These are phyloP conservation scores for Sebastes variabilis DNA, from an alignment of 2,797 vertebrate species.

Conservation along the genomic window DNA sequence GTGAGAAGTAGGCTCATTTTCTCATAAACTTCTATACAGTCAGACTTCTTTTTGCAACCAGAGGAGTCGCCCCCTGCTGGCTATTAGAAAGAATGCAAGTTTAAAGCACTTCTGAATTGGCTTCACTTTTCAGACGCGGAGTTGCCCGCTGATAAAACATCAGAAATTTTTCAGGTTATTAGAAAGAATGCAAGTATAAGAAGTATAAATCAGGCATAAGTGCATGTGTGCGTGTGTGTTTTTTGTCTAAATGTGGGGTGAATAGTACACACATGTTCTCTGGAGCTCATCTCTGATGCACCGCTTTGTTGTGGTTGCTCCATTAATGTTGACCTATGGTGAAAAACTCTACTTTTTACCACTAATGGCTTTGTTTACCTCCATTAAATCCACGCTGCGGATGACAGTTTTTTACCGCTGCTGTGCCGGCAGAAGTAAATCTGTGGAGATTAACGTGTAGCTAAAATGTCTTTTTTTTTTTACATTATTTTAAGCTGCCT, in stretches of 20 bases:
- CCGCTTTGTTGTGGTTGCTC: constrained; percentile 50
- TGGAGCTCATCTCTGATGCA: constrained; percentile 15
- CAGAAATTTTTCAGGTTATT: no score
- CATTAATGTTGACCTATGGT: constrained; percentile 48
- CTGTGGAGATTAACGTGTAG: neutral
- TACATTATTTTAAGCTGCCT: neutral
- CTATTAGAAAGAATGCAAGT: no score
- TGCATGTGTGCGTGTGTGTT: neutral
- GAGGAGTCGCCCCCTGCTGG: no score
- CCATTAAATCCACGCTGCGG: constrained; percentile 35
- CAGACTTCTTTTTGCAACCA: no score
- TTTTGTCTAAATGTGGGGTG: neutral
- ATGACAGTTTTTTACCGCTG: neutral
- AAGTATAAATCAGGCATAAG: neutral
- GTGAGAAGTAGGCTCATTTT: no score
- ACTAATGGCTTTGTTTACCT: constrained; percentile 69
- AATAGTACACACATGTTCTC: constrained; percentile 3
- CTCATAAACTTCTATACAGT: no score
- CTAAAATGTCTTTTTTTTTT: neutral
- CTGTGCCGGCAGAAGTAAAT: neutral
- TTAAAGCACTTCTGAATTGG: fast-evolving
- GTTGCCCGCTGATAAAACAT: no score
- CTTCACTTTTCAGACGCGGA: no score
- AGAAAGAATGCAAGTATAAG: no score
- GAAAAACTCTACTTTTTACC: constrained; percentile 48